A percentile compares a stretch with the other conserved stretches of the same genome.
phyloP scores from a whole-genome alignment of 2,797 vertebrate species.

The Leptatherina wallacei region DNA sequence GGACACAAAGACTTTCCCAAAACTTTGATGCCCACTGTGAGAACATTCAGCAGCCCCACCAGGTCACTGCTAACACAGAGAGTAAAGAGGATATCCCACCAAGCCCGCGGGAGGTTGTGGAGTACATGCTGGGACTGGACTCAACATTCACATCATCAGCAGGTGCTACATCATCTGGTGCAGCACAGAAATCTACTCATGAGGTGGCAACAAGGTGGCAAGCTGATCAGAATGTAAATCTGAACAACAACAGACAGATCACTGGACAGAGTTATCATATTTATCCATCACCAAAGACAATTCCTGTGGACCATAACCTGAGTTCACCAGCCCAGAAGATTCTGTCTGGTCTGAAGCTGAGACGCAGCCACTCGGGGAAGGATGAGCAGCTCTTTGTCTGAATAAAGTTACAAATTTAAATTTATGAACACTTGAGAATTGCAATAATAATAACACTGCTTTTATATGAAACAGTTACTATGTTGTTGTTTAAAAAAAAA shows the following conservation, averaged over 20 bases:
- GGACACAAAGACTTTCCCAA: constrained; percentile 42
- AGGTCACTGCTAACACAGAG: constrained; percentile 13
- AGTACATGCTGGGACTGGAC: constrained; percentile 71
- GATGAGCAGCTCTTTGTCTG: constrained; percentile 83
- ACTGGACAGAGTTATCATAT: constrained; percentile 32
- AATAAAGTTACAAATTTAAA: constrained; percentile 28
- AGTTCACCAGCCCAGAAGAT: constrained; percentile 74
- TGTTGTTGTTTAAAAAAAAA: constrained; percentile 5
- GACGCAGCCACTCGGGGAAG: constrained; percentile 74
- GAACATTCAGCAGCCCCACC: constrained; percentile 67
- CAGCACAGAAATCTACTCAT: constrained; percentile 8
- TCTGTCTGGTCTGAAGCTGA: constrained; percentile 80
- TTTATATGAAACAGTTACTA: constrained; percentile 9
- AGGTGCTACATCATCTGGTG: constrained; percentile 15
- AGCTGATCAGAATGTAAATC: constrained; percentile 50
- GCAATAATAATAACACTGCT: constrained; percentile 3
- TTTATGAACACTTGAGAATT: constrained; percentile 11
- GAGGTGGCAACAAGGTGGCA: constrained; percentile 24
- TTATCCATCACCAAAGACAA: constrained; percentile 57
- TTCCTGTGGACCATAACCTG: constrained; percentile 57
- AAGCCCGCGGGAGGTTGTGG: constrained; percentile 57
- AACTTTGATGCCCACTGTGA: constrained; percentile 72
- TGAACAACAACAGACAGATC: constrained; percentile 48
- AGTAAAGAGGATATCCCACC: constrained; percentile 31
- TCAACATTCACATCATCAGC: constrained; percentile 27